Conservation (phyloP, 2,888 invertebrate species). For the Thereva nobilitata region DNA sequence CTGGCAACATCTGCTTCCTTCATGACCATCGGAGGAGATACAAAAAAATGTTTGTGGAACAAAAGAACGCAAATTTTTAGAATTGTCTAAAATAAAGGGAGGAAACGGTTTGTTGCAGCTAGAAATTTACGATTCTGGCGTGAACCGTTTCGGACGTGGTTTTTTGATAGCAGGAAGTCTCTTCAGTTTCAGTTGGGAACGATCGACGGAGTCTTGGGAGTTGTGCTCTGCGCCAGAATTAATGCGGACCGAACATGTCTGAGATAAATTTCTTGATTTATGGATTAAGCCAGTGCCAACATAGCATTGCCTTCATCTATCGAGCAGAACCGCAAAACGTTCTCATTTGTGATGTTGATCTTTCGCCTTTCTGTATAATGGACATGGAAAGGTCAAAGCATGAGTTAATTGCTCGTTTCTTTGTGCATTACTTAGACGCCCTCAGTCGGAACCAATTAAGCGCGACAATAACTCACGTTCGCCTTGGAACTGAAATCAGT, state of each 20-base stretch:
- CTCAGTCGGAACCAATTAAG: slow-evolving; percentile 21
- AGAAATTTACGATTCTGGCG: slow-evolving; percentile 36
- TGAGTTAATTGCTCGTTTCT: slow-evolving; percentile 13
- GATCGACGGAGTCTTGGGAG: too few species aligned
- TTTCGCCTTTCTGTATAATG: not conserved
- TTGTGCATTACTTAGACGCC: slow-evolving; percentile 17
- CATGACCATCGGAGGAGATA: not conserved
- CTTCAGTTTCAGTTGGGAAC: not conserved
- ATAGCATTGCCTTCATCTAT: too few species aligned
- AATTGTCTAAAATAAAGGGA: slow-evolving; percentile 19
- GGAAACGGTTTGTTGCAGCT: slow-evolving; percentile 30
- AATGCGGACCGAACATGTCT: too few species aligned
- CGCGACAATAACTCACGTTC: slow-evolving; percentile 12
- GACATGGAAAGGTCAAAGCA: slow-evolving; percentile 7
- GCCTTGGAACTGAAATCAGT: slow-evolving; percentile 4
- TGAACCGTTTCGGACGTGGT: slow-evolving; percentile 26
- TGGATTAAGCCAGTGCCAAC: too few species aligned
- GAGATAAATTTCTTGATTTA: too few species aligned
- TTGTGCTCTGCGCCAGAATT: too few species aligned
- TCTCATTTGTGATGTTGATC: slow-evolving; percentile 3
- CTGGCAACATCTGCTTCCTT: not conserved
- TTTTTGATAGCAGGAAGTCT: too few species aligned
- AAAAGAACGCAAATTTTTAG: not conserved
- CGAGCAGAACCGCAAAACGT: not conserved
- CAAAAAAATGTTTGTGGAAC: not conserved